Percentiles rank a stretch among this genome's conserved stretches.
These are phyloP conservation scores for Acropora yongei DNA, from an alignment of 64 coral and sea anemone species.

Conservation along the genomic window DNA sequence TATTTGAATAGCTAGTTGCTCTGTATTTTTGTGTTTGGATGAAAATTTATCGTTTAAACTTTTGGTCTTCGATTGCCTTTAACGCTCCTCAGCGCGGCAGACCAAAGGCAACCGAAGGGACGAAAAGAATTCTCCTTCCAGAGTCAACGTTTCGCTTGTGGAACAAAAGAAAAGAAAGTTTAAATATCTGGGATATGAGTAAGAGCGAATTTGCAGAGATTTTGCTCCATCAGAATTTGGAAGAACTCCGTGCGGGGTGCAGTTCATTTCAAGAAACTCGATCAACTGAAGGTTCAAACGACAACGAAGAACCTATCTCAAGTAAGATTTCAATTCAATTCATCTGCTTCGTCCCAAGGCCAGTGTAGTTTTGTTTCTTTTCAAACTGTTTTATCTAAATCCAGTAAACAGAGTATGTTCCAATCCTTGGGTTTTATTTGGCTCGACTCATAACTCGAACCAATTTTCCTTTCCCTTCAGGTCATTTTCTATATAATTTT, in stretches of 20 bases:
- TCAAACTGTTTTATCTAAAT: too few species aligned
- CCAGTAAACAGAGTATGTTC: too few species aligned
- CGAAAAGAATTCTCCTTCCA: conserved; percentile 5
- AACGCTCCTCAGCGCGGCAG: neutral
- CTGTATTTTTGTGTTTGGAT: neutral
- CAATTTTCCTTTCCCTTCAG: too few species aligned
- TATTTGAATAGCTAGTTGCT: neutral
- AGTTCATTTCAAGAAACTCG: neutral
- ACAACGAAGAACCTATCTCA: neutral
- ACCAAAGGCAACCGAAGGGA: conserved; percentile 5
- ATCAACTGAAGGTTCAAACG: neutral
- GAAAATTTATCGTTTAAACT: neutral
- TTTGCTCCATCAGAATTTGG: conserved; percentile 10
- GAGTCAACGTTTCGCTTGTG: conserved; percentile 11
- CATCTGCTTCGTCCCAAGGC: too few species aligned
- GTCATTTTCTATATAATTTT: too few species aligned
- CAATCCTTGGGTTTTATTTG: too few species aligned
- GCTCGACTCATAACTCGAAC: too few species aligned
- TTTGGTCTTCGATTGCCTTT: conserved; percentile 15
- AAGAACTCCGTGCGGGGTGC: neutral
- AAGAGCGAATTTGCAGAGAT: conserved; percentile 32
- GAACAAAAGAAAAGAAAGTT: conserved; percentile 1
- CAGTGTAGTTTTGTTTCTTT: too few species aligned
- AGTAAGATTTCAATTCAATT: neutral
- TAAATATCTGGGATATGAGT: neutral